Evolutionary conservation across 2,113 vertebrate genomes (phyloP).

Genomic region (Falco punctatus): DNA sequence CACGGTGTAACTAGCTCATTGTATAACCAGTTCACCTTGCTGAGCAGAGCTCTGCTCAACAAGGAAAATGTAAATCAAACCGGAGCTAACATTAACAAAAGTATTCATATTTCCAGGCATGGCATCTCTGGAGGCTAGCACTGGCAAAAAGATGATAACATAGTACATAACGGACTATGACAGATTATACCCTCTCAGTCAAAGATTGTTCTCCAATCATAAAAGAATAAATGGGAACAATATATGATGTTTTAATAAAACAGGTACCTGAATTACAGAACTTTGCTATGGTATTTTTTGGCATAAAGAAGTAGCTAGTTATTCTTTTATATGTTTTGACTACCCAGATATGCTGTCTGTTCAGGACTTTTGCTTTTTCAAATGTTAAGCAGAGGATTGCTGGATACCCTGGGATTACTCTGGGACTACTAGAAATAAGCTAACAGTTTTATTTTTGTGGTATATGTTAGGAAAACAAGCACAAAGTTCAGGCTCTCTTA

Average conservation of each 20-base stretch:
- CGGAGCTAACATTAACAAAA: background rate
- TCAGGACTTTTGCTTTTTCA: background rate
- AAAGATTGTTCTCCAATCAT: background rate
- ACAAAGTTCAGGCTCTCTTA: background rate
- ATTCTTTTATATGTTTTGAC: background rate
- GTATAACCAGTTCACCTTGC: background rate
- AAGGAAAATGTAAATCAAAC: background rate
- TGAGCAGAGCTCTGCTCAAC: background rate
- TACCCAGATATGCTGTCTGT: background rate
- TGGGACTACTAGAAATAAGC: background rate
- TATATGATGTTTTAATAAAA: background rate
- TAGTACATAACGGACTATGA: background rate
- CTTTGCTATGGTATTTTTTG: background rate
- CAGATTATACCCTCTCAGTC: background rate
- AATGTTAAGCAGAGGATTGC: background rate
- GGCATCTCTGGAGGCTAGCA: conserved; percentile 10
- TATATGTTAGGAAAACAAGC: background rate
- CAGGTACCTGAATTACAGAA: background rate
- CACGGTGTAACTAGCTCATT: background rate
- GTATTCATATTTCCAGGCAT: conserved; percentile 5
- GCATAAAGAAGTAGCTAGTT: background rate
- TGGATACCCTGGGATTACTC: background rate
- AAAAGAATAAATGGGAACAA: background rate
- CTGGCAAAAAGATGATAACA: conserved; percentile 17
- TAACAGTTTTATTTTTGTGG: background rate